A percentile compares a stretch with the other conserved stretches of the same genome.
phyloP scores from a whole-genome alignment of 1,140 invertebrate species.

The Neomicropteryx cornuta region DNA sequence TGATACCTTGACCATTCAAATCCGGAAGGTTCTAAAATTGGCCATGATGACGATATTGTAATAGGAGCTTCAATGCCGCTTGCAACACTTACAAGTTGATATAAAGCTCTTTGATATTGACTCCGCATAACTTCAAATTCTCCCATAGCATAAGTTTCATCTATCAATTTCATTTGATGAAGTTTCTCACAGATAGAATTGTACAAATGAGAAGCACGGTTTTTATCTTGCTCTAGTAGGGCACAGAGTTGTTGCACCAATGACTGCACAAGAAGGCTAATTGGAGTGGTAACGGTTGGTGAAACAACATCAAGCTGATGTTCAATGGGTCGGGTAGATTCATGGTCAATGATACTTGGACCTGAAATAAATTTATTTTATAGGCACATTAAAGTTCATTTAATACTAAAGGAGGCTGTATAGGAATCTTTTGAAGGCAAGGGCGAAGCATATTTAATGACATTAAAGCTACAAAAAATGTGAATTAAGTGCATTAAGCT shows the following conservation, averaged over 20 bases:
- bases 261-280: constrained; percentile 50
- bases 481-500: too few species aligned
- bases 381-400: background rate
- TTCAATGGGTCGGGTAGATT: too few species aligned
- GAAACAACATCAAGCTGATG: too few species aligned
- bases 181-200: constrained; percentile 52
- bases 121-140: constrained; percentile 53
- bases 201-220: constrained; percentile 44
- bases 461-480: too few species aligned
- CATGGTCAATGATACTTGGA: too few species aligned
- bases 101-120: constrained; percentile 50
- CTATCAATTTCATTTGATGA: constrained; percentile 52
- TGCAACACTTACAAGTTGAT: constrained; percentile 45
- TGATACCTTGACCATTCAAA: constrained; percentile 53
- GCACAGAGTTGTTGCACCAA: constrained; percentile 50
- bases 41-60: constrained; percentile 31
- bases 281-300: constrained; percentile 31
- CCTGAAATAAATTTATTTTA: background rate
- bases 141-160: constrained; percentile 49
- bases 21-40: constrained; percentile 26
- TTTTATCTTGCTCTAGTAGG: constrained; percentile 44
- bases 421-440: too few species aligned
- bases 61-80: constrained; percentile 38
- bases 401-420: background rate
- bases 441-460: too few species aligned